phyloP scores from a whole-genome alignment of 2,113 vertebrate genomes.

The Myrmophylax atrothorax region DNA sequence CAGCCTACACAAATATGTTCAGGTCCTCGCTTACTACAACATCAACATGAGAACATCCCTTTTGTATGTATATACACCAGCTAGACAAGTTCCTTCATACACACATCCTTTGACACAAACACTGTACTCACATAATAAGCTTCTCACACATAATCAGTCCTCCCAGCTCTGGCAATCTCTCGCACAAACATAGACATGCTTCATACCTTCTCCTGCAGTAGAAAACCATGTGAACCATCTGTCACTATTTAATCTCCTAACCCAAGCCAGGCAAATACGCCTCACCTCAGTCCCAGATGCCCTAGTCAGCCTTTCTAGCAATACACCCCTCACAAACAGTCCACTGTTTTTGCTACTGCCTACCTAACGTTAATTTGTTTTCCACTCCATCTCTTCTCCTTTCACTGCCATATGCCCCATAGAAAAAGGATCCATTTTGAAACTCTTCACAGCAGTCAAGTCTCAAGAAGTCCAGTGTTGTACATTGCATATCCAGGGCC shows the following conservation, averaged over 20 bases:
- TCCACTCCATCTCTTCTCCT: background rate
- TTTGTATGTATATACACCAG: accelerated
- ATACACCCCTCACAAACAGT: background rate
- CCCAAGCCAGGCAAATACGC: background rate
- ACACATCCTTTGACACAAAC: background rate
- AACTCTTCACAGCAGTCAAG: background rate
- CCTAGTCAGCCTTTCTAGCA: background rate
- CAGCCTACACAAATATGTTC: slow-evolving; percentile 3
- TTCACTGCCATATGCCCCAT: background rate
- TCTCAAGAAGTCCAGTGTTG: background rate
- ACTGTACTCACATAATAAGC: background rate
- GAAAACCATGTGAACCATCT: slow-evolving; percentile 1
- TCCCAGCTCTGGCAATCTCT: background rate
- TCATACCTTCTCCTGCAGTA: background rate
- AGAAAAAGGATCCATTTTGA: background rate
- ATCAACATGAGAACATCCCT: background rate
- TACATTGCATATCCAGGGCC: background rate
- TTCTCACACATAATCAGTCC: slow-evolving; percentile 11
- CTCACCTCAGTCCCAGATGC: background rate
- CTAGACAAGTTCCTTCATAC: background rate
- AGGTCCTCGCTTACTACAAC: background rate
- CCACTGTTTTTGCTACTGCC: background rate
- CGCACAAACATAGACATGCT: background rate
- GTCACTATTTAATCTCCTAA: slow-evolving; percentile 1
- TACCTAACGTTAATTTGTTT: background rate